phyloP scores from a whole-genome alignment of 2,113 vertebrate genomes.

The Scartelaos histophorus region DNA sequence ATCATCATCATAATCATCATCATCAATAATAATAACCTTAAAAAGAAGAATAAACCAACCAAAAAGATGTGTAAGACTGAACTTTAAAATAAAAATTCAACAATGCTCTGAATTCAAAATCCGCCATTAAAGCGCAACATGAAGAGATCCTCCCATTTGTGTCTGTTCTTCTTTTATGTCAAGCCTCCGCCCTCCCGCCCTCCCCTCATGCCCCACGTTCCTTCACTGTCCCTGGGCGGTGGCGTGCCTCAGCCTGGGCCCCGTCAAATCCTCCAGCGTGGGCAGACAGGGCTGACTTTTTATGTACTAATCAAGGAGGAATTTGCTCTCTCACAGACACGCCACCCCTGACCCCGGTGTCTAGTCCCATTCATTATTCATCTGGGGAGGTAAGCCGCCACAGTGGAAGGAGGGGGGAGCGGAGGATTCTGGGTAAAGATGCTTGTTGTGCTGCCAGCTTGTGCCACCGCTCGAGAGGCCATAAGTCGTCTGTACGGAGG shows the following conservation, averaged over 20 bases:
- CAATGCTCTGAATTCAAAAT: no score
- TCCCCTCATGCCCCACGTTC: slow-evolving; percentile 21
- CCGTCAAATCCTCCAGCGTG: slow-evolving; percentile 67
- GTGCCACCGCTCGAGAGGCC: slow-evolving; percentile 45
- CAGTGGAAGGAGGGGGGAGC: slow-evolving; percentile 36
- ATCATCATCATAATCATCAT: no score
- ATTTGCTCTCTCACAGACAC: slow-evolving; percentile 79
- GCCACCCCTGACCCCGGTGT: slow-evolving; percentile 74
- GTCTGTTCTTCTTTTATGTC: not conserved
- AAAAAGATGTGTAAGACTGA: no score
- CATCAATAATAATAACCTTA: no score
- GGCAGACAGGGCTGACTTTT: slow-evolving; percentile 77
- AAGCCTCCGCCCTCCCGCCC: not conserved
- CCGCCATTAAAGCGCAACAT: no score
- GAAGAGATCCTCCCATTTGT: not conserved
- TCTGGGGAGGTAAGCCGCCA: slow-evolving; percentile 70
- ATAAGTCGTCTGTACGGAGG: slow-evolving; percentile 26
- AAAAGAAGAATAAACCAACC: no score
- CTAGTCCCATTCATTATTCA: slow-evolving; percentile 82
- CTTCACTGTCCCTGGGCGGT: slow-evolving; percentile 48
- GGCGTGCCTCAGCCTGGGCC: slow-evolving; percentile 59
- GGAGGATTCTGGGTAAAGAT: slow-evolving; percentile 20
- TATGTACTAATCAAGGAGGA: slow-evolving; percentile 81
- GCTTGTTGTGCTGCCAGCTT: slow-evolving; percentile 56
- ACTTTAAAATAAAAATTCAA: no score